Conservation (phyloP, 2,113 vertebrate genomes). For the Acinonyx jubatus region DNA sequence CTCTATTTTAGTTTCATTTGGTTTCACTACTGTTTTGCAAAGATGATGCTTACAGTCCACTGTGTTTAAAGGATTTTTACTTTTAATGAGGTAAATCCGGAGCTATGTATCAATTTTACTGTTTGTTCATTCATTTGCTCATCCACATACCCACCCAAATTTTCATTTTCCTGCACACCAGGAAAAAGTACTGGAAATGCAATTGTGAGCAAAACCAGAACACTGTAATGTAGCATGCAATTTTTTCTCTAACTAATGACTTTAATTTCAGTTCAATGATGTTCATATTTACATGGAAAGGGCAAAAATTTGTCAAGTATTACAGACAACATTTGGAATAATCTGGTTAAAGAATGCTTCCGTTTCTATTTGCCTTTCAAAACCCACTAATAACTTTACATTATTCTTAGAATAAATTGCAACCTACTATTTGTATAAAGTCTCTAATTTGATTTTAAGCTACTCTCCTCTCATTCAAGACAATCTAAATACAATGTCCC, state of each 20-base stretch:
- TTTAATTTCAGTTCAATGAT: conserved; percentile 15
- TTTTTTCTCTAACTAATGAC: conserved; percentile 19
- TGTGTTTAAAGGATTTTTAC: background rate
- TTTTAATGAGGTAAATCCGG: background rate
- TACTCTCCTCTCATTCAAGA: background rate
- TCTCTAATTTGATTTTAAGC: conserved; percentile 1
- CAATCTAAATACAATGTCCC: background rate
- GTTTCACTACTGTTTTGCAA: background rate
- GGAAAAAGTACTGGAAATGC: background rate
- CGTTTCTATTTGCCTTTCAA: conserved; percentile 7
- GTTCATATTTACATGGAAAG: background rate
- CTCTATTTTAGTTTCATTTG: background rate
- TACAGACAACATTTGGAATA: background rate
- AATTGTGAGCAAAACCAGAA: background rate
- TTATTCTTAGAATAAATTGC: conserved; percentile 4
- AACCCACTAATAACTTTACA: background rate
- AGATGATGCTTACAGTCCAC: background rate
- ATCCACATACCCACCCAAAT: background rate
- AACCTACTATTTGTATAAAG: background rate
- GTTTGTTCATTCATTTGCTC: background rate
- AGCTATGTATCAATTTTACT: background rate
- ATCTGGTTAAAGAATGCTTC: background rate
- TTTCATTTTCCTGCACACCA: background rate
- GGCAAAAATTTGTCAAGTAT: background rate
- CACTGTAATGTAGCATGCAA: background rate